A percentile compares a stretch with the other conserved stretches of the same genome.
These are phyloP conservation scores for Emydura subglobosa DNA, from an alignment of 2,113 vertebrate genomes.

Conservation along the genomic window DNA sequence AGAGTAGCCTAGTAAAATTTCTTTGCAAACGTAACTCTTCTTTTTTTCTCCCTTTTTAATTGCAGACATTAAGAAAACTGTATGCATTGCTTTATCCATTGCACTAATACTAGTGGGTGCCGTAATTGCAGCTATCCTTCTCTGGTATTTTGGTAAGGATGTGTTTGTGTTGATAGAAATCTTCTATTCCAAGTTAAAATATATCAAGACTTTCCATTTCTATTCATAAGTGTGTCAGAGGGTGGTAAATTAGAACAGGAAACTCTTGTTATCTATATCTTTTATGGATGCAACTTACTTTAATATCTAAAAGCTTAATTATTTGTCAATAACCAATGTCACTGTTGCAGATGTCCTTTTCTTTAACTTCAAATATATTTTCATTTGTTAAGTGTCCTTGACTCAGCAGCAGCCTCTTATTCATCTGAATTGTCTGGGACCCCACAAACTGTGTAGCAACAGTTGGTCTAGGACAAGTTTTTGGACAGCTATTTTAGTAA, in stretches of 20 bases:
- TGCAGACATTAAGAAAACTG: conserved; percentile 62
- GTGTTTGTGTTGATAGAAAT: not conserved
- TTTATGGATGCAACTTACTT: not conserved
- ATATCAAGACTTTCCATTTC: not conserved
- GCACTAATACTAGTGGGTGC: not conserved
- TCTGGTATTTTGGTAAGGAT: conserved; percentile 83
- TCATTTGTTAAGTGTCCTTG: not conserved
- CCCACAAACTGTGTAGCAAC: not conserved
- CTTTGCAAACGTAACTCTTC: not conserved
- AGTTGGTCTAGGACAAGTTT: not conserved
- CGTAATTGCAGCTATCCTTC: conserved; percentile 59
- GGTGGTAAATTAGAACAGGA: not conserved
- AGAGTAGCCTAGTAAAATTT: not conserved
- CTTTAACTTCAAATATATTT: not conserved
- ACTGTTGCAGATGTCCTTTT: not conserved
- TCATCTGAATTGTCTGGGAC: not conserved
- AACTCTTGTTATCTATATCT: not conserved
- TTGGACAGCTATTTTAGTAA: not conserved
- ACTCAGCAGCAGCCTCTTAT: not conserved
- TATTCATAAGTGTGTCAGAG: not conserved
- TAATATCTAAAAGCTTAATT: not conserved
- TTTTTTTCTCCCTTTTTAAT: not conserved
- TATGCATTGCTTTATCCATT: conserved; percentile 49
- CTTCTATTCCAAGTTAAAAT: not conserved
- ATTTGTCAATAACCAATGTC: not conserved